A percentile compares a stretch with the other conserved stretches of the same genome.
Evolutionary conservation across 92 coral and sea anemone genomes (phyloP).

Genomic region (Siderastrea radians): DNA sequence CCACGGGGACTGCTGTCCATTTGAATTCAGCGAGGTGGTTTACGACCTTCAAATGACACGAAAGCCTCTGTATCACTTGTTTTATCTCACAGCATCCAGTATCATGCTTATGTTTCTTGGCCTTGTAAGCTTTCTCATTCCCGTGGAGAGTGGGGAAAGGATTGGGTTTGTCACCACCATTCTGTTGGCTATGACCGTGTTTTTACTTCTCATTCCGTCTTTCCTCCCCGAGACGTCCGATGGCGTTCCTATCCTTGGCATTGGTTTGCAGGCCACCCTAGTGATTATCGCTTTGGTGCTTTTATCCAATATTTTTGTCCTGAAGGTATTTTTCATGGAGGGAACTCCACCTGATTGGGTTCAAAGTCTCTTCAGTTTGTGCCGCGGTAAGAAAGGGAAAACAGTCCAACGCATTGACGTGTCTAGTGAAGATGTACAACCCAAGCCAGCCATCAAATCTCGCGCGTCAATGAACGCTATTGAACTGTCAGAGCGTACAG

Average conservation of each 20-base stretch:
- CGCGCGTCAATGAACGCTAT: slow-evolving; percentile 40
- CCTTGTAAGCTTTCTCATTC: slow-evolving; percentile 75
- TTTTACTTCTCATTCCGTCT: slow-evolving; percentile 75
- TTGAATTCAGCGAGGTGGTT: slow-evolving; percentile 59
- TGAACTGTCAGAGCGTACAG: slow-evolving; percentile 16
- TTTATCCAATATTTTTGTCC: slow-evolving; percentile 64
- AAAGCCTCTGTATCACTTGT: slow-evolving; percentile 67
- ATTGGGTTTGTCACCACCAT: slow-evolving; percentile 91
- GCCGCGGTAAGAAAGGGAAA: slow-evolving; percentile 18
- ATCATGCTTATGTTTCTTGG: slow-evolving; percentile 64
- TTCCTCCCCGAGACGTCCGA: slow-evolving; percentile 84
- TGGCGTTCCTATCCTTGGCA: slow-evolving; percentile 77
- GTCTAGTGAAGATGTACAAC: background rate
- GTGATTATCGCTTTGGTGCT: slow-evolving; percentile 57
- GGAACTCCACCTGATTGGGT: slow-evolving; percentile 63
- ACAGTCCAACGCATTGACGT: slow-evolving; percentile 12
- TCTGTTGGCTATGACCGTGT: slow-evolving; percentile 87
- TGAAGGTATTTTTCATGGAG: slow-evolving; percentile 64
- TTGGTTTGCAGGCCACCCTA: slow-evolving; percentile 51
- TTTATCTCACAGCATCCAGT: slow-evolving; percentile 80
- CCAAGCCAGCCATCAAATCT: slow-evolving; percentile 2
- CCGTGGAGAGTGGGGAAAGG: slow-evolving; percentile 92
- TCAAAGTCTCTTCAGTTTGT: slow-evolving; percentile 19
- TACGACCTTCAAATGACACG: slow-evolving; percentile 60
- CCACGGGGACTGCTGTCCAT: slow-evolving; percentile 81